Evolutionary conservation across 2,113 vertebrate species (phyloP).

Genomic region (Salvelinus alpinus): DNA sequence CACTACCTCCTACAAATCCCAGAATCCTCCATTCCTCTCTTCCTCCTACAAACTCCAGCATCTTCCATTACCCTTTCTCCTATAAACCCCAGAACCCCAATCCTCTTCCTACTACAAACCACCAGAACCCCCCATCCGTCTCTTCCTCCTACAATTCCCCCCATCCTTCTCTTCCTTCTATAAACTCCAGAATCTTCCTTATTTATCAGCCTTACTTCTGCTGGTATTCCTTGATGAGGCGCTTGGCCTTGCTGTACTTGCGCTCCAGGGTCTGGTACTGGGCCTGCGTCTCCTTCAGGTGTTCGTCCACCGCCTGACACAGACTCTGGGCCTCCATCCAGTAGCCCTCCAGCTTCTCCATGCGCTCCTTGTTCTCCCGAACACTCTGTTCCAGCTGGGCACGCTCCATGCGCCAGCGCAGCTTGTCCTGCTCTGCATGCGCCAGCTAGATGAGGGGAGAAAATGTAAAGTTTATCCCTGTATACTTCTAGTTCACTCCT

Average conservation of each 20-base stretch:
- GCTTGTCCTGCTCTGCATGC: constrained; percentile 91
- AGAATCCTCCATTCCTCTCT: too few species aligned
- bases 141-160: too few species aligned
- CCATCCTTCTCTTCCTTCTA: too few species aligned
- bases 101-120: background rate
- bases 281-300: constrained; percentile 95
- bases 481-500: background rate
- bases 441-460: constrained; percentile 78
- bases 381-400: constrained; percentile 95
- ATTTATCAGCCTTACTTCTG: constrained; percentile 83
- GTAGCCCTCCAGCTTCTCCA: constrained; percentile 98
- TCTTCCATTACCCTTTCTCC: background rate
- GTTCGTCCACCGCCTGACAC: constrained; percentile 96
- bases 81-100: too few species aligned
- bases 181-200: background rate
- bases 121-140: too few species aligned
- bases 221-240: constrained; percentile 98
- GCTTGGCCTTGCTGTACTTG: constrained; percentile 99
- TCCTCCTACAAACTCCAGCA: background rate
- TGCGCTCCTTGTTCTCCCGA: constrained; percentile 96
- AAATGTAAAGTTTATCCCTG: constrained; percentile 3
- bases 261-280: constrained; percentile 97
- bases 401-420: constrained; percentile 92
- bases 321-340: constrained; percentile 98
- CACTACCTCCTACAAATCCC: too few species aligned